Conservation (phyloP, 2,888 invertebrate genomes). For the Luperina testacea region DNA sequence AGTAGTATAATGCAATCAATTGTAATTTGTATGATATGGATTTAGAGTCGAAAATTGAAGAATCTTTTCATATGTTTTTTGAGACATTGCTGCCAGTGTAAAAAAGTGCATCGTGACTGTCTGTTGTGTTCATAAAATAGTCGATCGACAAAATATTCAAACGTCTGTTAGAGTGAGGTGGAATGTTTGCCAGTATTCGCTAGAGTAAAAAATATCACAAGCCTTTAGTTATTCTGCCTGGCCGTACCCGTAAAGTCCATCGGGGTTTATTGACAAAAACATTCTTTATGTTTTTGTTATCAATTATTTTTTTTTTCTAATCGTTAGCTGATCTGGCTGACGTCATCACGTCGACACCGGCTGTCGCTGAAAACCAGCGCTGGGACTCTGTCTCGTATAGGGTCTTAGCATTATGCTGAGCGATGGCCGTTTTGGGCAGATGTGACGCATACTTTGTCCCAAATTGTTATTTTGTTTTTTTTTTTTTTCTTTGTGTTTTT, state of each 20-base stretch:
- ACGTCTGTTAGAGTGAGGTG: not conserved
- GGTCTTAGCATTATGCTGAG: too few species aligned
- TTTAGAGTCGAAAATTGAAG: not conserved
- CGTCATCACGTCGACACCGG: too few species aligned
- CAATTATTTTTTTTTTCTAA: not conserved
- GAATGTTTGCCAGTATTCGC: not conserved
- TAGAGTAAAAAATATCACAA: constrained; percentile 15
- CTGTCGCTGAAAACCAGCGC: too few species aligned
- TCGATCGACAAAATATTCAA: constrained; percentile 21
- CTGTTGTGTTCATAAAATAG: constrained; percentile 24
- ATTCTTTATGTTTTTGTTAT: not conserved
- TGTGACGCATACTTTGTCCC: too few species aligned
- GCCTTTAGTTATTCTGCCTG: not conserved
- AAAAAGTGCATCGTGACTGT: not conserved
- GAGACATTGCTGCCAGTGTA: not conserved
- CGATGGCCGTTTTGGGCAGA: too few species aligned
- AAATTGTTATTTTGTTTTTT: too few species aligned
- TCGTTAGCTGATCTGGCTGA: too few species aligned
- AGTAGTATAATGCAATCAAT: not conserved
- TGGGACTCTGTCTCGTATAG: too few species aligned
- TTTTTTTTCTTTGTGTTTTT: too few species aligned
- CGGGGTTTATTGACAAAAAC: constrained; percentile 1
- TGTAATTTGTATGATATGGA: not conserved
- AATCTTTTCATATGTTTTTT: not conserved
- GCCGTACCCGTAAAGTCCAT: not conserved